A percentile compares a stretch with the other conserved stretches of the same genome.
Conservation (phyloP, 2,113 vertebrate species). For the Lophius piscatorius region DNA sequence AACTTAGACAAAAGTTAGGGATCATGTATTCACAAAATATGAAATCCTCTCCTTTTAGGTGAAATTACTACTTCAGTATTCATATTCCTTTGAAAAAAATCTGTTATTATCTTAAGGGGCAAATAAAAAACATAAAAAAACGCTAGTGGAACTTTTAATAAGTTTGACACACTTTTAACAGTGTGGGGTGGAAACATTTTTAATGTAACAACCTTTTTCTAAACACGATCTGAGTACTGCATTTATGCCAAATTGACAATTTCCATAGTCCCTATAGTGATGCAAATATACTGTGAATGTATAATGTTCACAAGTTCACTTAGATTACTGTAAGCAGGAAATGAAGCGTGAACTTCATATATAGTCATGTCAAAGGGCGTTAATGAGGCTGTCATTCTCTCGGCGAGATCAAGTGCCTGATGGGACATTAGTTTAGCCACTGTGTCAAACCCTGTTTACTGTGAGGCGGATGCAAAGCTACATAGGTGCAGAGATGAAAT, state of each 20-base stretch:
- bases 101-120: too few relatives aligned
- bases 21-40: too few relatives aligned
- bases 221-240: neutral
- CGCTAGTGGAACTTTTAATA: too few relatives aligned
- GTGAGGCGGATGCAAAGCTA: constrained; percentile 33
- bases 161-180: too few relatives aligned
- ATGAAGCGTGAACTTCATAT: constrained; percentile 52
- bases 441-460: constrained; percentile 63
- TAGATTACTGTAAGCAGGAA: constrained; percentile 56
- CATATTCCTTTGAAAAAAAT: too few relatives aligned
- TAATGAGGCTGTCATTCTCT: constrained; percentile 61
- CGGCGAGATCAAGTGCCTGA: constrained; percentile 40
- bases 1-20: too few relatives aligned
- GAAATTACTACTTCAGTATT: too few relatives aligned
- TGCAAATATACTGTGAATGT: constrained; percentile 52
- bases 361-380: constrained; percentile 60
- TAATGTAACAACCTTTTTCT: constrained; percentile 4
- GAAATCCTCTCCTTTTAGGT: too few relatives aligned
- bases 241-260: constrained; percentile 6
- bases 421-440: constrained; percentile 72
- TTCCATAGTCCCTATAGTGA: constrained; percentile 11
- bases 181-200: neutral
- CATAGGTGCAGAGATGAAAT: constrained; percentile 19
- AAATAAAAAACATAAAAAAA: too few relatives aligned
- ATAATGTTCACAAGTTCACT: constrained; percentile 51